Base-by-base conservation (phyloP, 2,888 invertebrate species). In the Leuctra nigra region DNA sequence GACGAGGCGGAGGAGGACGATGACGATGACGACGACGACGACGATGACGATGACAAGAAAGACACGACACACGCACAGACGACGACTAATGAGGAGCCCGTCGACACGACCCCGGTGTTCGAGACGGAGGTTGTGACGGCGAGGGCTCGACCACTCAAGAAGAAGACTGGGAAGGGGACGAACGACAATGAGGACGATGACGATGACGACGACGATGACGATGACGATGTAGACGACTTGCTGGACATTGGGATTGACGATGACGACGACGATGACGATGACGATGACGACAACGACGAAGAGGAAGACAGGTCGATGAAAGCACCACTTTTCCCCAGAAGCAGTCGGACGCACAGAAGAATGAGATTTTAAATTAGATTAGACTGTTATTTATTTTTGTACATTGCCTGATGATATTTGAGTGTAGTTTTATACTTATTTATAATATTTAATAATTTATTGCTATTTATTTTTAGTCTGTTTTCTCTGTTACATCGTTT, bases 121-220 rank as follows among this genome's bases (percentile, higher is more conserved):
- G 50, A 33, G 20, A 50, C 50, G 20, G 35, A 35, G 35, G 50
- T 50, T 11, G 35, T 50, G 9, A 50, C 50, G 1, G 65, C 75
- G 41, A 75, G 75, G 61, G 76, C 76, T 1, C 54, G 75, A 29
- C 66, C 70, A 44, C 57, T 55, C 22, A 59, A 50, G 47, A 55
- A 29, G n/a, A 71, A 72, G 4, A 75, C 75, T 2, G 69, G 70
- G 47, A 73, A 76, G 35, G 68, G 74, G 3, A 75, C 63, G 63
- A 67, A 76, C 4, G 75, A 72, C 62, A 74, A 75, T 25, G 67
- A 76, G 6, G 75, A 72, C 62, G 74, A 75, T 25, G 72, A 65
- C 55, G 67, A 67, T 53, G 65, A 66, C 9, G 57, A 59, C 33
- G 68, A 69, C 33, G 66, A 68, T 71, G 54, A 67, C 54, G 70